These are phyloP conservation scores for Acronicta psi DNA, from an alignment of 2,888 invertebrate genomes.

Conservation along the genomic window DNA sequence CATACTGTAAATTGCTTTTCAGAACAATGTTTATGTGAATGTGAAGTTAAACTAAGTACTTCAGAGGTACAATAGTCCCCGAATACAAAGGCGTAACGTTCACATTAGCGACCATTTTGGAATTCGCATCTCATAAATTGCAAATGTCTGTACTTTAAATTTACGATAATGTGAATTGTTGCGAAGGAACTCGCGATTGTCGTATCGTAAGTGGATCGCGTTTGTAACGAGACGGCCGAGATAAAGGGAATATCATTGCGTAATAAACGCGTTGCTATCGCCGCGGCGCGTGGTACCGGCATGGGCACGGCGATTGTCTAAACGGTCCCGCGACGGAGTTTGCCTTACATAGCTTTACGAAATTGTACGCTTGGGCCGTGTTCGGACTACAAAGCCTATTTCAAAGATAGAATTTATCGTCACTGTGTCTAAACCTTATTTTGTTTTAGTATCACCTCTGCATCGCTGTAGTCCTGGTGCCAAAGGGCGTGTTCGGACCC, in stretches of 20 bases:
- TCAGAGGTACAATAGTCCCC: constrained; percentile 24
- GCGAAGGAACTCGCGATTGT: constrained; percentile 48
- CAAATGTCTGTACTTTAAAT: constrained; percentile 56
- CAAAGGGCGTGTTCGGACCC: constrained; percentile 17
- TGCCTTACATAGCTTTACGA: constrained; percentile 34
- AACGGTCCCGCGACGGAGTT: constrained; percentile 23
- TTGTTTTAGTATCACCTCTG: constrained; percentile 8
- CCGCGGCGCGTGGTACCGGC: constrained; percentile 15
- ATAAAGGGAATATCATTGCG: constrained; percentile 53
- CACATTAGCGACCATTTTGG: constrained; percentile 48
- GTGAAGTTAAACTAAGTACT: constrained; percentile 24
- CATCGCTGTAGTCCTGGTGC: neutral
- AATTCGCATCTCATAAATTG: constrained; percentile 51
- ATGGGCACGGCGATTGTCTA: constrained; percentile 16
- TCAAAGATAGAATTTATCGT: constrained; percentile 11
- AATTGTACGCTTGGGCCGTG: constrained; percentile 20
- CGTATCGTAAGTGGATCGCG: constrained; percentile 54
- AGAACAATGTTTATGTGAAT: constrained; percentile 24
- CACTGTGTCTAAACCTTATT: constrained; percentile 14
- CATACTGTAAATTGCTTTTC: constrained; percentile 6
- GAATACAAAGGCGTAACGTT: constrained; percentile 37
- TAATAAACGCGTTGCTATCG: constrained; percentile 54
- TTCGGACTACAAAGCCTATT: constrained; percentile 9
- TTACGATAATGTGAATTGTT: constrained; percentile 58
- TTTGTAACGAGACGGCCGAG: constrained; percentile 50